Base-by-base conservation (phyloP, 2,113 vertebrate genomes). In the Corythoichthys haematopterus region DNA sequence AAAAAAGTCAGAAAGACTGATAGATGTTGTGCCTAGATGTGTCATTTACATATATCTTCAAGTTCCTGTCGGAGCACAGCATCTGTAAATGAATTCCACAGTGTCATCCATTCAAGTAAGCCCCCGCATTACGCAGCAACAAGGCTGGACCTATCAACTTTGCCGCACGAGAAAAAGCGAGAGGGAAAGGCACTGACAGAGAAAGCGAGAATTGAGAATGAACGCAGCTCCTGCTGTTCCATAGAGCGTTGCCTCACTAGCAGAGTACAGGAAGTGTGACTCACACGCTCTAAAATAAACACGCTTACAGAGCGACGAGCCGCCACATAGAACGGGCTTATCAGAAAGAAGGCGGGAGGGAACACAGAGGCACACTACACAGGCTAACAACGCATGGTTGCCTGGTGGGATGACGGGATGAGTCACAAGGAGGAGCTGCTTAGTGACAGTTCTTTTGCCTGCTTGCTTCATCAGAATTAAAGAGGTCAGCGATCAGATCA, bases 201-300 rank as follows among this genome's bases (percentile, higher is more conserved):
- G 81, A 86, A 68, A 81, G 75, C 84, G 74, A 87, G 82, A 87
- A 84, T 84, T 85, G 69, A 85, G 87, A 88, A 90, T 87, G 87
- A 89, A 80, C 79, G 84, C 76, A 79, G 82, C 79, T 82, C 86
- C 84, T 84, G 87, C 86, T 89, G 86, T 84, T 90, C 77, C 81
- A 84, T 76, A 80, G 80, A 87, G 85, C 79, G 75, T 77, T 64
- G 83, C 77, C 75, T 89, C 82, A 77, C 70, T 86, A 84, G 80
- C 83, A 81, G 81, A 80, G 84, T 66, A 76, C 86, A 89, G 88
- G 87, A 90, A 87, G 81, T 80, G 85, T 90, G 88, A 90, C 81
- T 90, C 88, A 90, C 85, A 79, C 82, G 52, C 79, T 88, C 81
- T 70, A 87, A 88, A 87, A 90, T 90, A 89, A 89, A 90, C 85